Percentiles rank a stretch among this genome's conserved stretches.
Conservation (phyloP, 1,140 invertebrate genomes). For the Sinella curviseta region DNA sequence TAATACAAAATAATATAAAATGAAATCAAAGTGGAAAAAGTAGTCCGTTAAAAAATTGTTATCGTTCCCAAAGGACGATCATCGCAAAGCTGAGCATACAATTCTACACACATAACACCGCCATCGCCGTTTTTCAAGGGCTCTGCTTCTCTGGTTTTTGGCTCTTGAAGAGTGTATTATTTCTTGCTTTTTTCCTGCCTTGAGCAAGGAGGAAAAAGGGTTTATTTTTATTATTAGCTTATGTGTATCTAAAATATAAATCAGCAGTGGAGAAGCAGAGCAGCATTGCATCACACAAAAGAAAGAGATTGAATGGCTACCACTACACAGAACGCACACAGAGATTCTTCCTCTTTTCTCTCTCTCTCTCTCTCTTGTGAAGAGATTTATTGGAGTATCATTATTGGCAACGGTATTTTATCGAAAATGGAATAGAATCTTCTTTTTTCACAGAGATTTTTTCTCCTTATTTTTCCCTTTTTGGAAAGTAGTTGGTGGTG, state of each 20-base stretch:
- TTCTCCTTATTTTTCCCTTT: background rate
- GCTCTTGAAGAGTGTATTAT: too few species aligned
- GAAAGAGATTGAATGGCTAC: slow-evolving; percentile 1
- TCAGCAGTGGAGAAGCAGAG: background rate
- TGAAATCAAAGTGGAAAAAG: background rate
- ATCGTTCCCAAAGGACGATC: background rate
- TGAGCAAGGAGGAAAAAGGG: background rate
- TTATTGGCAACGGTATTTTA: slow-evolving; percentile 22
- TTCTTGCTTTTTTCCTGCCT: background rate
- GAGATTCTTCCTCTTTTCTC: background rate
- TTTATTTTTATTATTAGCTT: background rate
- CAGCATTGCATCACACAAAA: background rate
- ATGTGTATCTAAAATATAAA: background rate
- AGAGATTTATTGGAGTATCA: slow-evolving; percentile 25
- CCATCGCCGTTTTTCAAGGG: background rate
- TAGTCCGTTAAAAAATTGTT: slow-evolving; percentile 1
- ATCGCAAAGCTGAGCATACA: too few species aligned
- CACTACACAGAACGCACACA: background rate
- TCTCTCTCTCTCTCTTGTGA: background rate
- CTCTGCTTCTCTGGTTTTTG: too few species aligned
- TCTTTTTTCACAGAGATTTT: background rate
- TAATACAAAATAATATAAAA: too few species aligned
- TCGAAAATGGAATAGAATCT: slow-evolving; percentile 13
- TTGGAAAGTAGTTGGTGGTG: background rate
- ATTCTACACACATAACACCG: too few species aligned